Evolutionary conservation across 2,113 vertebrate genomes (phyloP).

Genomic region (Dicentrarchus labrax): DNA sequence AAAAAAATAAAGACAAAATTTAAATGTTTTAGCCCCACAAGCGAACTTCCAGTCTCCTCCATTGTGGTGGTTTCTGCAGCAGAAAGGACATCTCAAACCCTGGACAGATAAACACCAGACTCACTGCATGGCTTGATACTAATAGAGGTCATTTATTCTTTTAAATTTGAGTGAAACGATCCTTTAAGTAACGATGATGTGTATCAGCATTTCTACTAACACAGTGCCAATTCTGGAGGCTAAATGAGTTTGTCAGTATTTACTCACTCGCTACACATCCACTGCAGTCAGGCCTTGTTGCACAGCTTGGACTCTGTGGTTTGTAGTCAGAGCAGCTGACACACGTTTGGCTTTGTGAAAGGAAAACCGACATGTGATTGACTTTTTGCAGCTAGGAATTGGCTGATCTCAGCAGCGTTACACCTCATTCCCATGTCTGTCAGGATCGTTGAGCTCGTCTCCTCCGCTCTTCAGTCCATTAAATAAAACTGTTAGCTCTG

Average conservation of each 20-base stretch:
- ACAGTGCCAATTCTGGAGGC: not conserved
- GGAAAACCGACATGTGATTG: slow-evolving; percentile 18
- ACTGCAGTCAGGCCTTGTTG: slow-evolving; percentile 21
- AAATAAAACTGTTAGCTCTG: slow-evolving; percentile 61
- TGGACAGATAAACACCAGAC: not conserved
- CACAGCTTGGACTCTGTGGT: not conserved
- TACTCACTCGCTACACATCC: slow-evolving; percentile 15
- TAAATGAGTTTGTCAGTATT: slow-evolving; percentile 5
- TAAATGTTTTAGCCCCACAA: not conserved
- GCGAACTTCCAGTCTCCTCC: not conserved
- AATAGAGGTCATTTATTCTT: slow-evolving; percentile 5
- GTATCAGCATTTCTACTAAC: not conserved
- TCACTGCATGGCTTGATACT: not conserved
- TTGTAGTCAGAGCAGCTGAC: slow-evolving; percentile 18
- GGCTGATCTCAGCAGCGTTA: slow-evolving; percentile 25
- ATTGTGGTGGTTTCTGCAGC: not conserved
- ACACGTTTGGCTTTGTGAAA: slow-evolving; percentile 36
- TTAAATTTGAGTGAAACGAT: slow-evolving; percentile 22
- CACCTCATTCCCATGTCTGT: slow-evolving; percentile 42
- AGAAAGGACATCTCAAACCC: not conserved
- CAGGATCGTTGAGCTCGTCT: slow-evolving; percentile 42
- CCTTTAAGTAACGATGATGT: not conserved
- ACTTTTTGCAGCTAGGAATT: slow-evolving; percentile 16
- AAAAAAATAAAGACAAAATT: not conserved
- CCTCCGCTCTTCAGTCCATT: slow-evolving; percentile 24